Evolutionary conservation across 2,888 invertebrate species (phyloP).

Genomic region (Xanthorhoe spadicearia): DNA sequence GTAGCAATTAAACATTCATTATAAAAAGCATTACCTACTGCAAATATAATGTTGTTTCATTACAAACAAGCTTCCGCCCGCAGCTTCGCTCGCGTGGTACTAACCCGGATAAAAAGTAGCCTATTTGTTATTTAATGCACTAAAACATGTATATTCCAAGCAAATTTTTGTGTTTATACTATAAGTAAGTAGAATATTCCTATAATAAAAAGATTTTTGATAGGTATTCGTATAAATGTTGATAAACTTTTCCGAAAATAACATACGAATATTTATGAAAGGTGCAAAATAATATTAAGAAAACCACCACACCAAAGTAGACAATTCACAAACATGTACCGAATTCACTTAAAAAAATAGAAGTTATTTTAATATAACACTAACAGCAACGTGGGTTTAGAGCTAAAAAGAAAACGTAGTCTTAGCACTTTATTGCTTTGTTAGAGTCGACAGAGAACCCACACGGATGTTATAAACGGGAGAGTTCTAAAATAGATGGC

Average conservation of each 20-base stretch:
- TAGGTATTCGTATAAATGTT: no score
- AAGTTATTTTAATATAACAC: neutral
- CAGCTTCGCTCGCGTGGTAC: no score
- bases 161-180: no score
- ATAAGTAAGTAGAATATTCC: no score
- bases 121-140: neutral
- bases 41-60: neutral
- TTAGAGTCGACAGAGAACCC: constrained; percentile 19
- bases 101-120: no score
- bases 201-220: no score
- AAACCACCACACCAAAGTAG: neutral
- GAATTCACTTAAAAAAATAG: neutral
- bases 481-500: constrained; percentile 25
- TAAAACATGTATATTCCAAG: no score
- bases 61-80: no score
- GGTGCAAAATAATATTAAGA: neutral
- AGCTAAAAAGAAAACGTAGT: neutral
- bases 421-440: neutral
- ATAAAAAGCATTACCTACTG: constrained; percentile 10
- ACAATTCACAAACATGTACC: neutral
- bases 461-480: constrained; percentile 25
- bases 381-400: neutral
- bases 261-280: no score
- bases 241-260: no score
- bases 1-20: constrained; percentile 22